Evolutionary conservation across 2,888 invertebrate species (phyloP).

Genomic region (Drosophila meridionalis): DNA sequence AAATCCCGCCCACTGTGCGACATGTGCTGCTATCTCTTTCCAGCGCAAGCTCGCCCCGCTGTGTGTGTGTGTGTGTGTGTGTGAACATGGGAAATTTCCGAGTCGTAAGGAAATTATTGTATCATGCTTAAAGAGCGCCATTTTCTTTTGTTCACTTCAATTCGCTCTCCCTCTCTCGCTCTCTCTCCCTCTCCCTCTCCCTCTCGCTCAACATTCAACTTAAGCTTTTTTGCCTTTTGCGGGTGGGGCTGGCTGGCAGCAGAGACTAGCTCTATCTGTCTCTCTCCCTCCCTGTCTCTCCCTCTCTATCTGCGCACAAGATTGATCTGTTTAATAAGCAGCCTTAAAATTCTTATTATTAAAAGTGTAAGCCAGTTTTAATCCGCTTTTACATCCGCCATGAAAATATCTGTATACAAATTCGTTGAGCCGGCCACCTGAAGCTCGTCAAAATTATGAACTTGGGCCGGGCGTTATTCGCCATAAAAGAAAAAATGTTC

Average conservation of each 20-base stretch:
- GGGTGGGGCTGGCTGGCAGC: not conserved
- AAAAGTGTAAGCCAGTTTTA: slow-evolving; percentile 52
- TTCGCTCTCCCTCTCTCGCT: slow-evolving; percentile 13
- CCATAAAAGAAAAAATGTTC: not conserved
- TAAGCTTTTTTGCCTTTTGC: slow-evolving; percentile 21
- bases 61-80: not conserved
- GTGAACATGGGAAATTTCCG: slow-evolving; percentile 63
- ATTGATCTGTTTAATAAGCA: slow-evolving; percentile 79
- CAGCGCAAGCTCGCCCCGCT: slow-evolving; percentile 19
- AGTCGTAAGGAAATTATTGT: slow-evolving; percentile 62
- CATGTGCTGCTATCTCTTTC: slow-evolving; percentile 65
- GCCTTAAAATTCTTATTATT: slow-evolving; percentile 50
- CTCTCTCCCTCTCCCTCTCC: not conserved
- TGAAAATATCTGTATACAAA: slow-evolving; percentile 36
- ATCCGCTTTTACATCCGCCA: slow-evolving; percentile 41
- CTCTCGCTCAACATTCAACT: slow-evolving; percentile 42
- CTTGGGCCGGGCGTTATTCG: not conserved
- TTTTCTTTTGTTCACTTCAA: slow-evolving; percentile 61
- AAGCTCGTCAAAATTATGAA: slow-evolving; percentile 16
- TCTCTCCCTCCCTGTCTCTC: not conserved
- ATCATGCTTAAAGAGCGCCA: slow-evolving; percentile 57
- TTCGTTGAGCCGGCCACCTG: slow-evolving; percentile 23
- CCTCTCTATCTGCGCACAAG: slow-evolving; percentile 47
- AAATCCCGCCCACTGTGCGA: slow-evolving; percentile 74
- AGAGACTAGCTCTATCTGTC: not conserved